Conservation (phyloP, 2,113 vertebrate species). For the Coturnix japonica region DNA sequence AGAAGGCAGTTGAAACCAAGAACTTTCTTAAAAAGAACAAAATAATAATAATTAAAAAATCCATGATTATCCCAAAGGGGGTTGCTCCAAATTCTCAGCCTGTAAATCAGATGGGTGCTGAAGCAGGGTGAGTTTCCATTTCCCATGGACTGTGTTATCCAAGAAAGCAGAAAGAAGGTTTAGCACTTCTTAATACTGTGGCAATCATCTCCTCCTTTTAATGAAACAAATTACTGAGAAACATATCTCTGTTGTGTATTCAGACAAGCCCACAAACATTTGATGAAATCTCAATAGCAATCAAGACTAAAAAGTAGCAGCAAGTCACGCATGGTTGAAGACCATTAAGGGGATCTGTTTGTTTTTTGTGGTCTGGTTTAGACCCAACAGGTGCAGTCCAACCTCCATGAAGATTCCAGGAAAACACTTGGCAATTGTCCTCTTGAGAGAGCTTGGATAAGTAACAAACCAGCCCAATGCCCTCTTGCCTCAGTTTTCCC, state of each 20-base stretch:
- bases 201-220: neutral
- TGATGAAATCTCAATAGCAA: neutral
- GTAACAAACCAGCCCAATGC: neutral
- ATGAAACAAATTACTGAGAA: neutral
- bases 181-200: neutral
- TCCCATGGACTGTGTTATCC: neutral
- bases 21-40: neutral
- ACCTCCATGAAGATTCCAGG: neutral
- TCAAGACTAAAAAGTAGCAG: neutral
- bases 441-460: neutral
- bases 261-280: neutral
- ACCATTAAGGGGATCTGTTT: neutral
- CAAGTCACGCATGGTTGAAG: neutral
- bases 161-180: neutral
- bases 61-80: neutral
- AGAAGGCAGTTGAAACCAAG: neutral
- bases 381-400: neutral
- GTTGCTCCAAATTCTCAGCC: too few relatives aligned
- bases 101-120: neutral
- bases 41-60: neutral
- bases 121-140: neutral
- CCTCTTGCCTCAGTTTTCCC: neutral
- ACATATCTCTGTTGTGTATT: fast-evolving
- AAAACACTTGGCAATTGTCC: too few relatives aligned
- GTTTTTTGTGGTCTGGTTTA: neutral